Evolutionary conservation across 2,888 invertebrate genomes (phyloP).

Genomic region (Mesorhabditis sp.): DNA sequence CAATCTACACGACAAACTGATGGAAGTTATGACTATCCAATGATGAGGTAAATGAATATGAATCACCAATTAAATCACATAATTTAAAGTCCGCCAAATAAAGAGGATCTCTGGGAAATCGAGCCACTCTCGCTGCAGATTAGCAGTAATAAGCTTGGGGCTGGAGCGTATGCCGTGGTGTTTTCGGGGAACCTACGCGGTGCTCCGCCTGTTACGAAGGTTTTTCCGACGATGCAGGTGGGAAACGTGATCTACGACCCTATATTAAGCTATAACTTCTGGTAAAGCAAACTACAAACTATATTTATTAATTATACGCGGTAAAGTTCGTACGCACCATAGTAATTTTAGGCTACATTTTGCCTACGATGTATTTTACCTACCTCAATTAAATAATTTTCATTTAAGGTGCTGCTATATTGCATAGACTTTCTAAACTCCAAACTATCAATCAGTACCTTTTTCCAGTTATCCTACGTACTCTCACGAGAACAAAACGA

Average conservation of each 20-base stretch:
- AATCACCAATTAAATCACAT: neutral
- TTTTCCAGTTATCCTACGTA: neutral
- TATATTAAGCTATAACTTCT: no score
- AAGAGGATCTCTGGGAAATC: conserved; percentile 4
- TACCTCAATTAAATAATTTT: no score
- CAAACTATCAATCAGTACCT: neutral
- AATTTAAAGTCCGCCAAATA: neutral
- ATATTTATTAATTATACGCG: no score
- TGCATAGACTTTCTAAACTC: neutral
- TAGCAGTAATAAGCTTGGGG: neutral
- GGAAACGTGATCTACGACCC: no score
- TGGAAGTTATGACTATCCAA: conserved; percentile 2
- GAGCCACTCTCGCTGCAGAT: neutral
- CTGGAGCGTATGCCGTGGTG: conserved; percentile 1
- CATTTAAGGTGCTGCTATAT: no score
- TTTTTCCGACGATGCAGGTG: conserved; percentile 6
- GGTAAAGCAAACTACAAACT: no score
- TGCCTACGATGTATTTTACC: no score
- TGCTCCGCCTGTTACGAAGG: neutral
- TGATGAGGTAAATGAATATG: neutral
- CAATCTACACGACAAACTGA: neutral
- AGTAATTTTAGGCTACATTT: no score
- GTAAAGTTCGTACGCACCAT: no score
- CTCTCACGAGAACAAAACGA: neutral
- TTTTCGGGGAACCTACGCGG: neutral